Conservation (phyloP, 2,888 invertebrate genomes). For the Rhopalosiphum nymphaeae region DNA sequence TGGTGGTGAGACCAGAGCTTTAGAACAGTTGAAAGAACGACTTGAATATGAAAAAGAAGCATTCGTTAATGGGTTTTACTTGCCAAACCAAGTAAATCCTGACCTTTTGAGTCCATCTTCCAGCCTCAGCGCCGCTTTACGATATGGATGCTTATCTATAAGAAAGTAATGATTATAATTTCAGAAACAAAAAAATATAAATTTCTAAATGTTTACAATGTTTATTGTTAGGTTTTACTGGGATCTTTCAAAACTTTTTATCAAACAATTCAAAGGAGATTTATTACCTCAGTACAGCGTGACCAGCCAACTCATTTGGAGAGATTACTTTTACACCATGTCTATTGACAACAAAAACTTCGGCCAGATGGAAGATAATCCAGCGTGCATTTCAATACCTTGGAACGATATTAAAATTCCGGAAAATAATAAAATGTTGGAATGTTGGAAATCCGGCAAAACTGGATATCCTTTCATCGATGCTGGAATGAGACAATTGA, state of each 20-base stretch:
- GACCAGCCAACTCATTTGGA: conserved; percentile 80
- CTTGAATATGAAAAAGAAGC: conserved; percentile 72
- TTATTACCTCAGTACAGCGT: conserved; percentile 72
- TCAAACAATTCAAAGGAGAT: conserved; percentile 72
- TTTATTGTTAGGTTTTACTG: conserved; percentile 76
- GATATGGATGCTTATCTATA: conserved; percentile 81
- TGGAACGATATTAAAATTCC: conserved; percentile 74
- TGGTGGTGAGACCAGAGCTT: conserved; percentile 78
- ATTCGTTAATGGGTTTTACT: conserved; percentile 73
- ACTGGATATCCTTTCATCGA: conserved; percentile 83
- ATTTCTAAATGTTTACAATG: background rate
- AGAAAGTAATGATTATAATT: conserved; percentile 71
- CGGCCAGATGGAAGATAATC: conserved; percentile 78
- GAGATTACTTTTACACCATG: conserved; percentile 85
- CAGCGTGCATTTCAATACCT: conserved; percentile 80
- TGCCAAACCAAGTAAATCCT: conserved; percentile 80
- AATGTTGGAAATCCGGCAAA: conserved; percentile 75
- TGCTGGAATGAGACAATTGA: conserved; percentile 80
- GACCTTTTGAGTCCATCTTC: conserved; percentile 78
- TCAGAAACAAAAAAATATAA: background rate
- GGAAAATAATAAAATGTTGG: conserved; percentile 66
- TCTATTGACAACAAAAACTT: conserved; percentile 80
- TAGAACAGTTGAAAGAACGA: conserved; percentile 74
- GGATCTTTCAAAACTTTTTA: conserved; percentile 78
- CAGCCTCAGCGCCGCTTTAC: conserved; percentile 79